Evolutionary conservation across 2,888 invertebrate genomes (phyloP).

Genomic region (Scotopteryx bipunctaria): DNA sequence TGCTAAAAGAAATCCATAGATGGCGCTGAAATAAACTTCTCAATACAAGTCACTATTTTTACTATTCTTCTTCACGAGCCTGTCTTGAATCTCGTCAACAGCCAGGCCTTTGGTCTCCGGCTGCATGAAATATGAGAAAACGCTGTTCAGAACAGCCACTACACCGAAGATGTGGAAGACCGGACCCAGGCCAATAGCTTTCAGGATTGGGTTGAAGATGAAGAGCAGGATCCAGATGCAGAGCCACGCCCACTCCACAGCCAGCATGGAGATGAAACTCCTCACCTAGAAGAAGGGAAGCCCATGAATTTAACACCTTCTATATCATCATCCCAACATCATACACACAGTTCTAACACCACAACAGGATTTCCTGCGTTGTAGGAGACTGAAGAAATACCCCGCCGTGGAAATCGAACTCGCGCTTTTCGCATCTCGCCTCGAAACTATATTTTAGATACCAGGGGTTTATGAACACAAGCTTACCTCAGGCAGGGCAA

Average conservation of each 20-base stretch:
- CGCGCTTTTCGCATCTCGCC: neutral
- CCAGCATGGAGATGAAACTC: slow-evolving; percentile 54
- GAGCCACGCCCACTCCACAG: slow-evolving; percentile 59
- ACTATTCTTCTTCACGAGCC: slow-evolving; percentile 39
- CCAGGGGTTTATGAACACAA: slow-evolving; percentile 19
- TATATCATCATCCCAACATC: too few species aligned
- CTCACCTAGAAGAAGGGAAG: slow-evolving; percentile 53
- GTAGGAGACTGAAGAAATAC: too few species aligned
- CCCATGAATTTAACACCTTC: too few species aligned
- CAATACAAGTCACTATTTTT: slow-evolving; percentile 8
- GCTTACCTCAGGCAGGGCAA: slow-evolving; percentile 62
- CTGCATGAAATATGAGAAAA: slow-evolving; percentile 45
- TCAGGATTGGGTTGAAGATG: slow-evolving; percentile 58
- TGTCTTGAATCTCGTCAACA: slow-evolving; percentile 51
- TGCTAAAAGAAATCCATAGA: too few species aligned
- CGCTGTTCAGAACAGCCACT: slow-evolving; percentile 48
- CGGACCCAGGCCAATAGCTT: slow-evolving; percentile 54
- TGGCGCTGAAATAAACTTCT: too few species aligned
- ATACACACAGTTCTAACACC: too few species aligned
- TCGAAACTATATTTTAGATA: neutral
- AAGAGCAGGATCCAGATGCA: slow-evolving; percentile 60
- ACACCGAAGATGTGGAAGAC: slow-evolving; percentile 62
- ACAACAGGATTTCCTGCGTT: too few species aligned
- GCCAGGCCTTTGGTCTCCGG: slow-evolving; percentile 61
- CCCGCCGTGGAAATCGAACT: neutral